Base-by-base conservation (phyloP, 2,113 vertebrate species). In the Pavo muticus region DNA sequence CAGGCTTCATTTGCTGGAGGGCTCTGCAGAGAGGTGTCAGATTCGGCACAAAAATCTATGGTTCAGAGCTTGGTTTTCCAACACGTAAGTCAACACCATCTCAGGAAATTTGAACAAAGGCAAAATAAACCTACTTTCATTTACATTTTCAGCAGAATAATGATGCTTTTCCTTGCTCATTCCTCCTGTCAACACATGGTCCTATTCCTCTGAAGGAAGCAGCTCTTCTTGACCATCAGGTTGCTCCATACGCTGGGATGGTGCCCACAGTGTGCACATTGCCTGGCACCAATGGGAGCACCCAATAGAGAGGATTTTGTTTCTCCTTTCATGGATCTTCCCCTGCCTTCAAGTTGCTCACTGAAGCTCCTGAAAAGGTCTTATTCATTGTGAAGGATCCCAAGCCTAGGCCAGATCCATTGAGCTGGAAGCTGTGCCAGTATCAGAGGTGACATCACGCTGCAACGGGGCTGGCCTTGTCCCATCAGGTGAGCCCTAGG, bases 1-100 rank as follows among this genome's bases (percentile, higher is more conserved):
- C 65, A 84, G 88, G 44, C 73, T 90, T 90, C 95, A 84, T 95
- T 96, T 96, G 90, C 92, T 78, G 11, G 15, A 81, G 91, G 83
- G 86, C 77, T 92, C 80, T 84, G 40, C 86, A 35, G 10, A 80
- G 47, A 81, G 75, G 83, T 42, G 83, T 87, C 82, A 90, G 82
- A 76, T 95, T 95, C 88, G 86, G 79, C 27, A 47, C 83, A 92
- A 75, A 87, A 77, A 71, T 56, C 77, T 83, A 1, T 6, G 87
- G 87, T 50, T 91, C 93, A 84, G 65, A 65, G 73, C 67, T 93
- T 90, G 90, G 87, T 76, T 95, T 96, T 85, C 87, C 79, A 84
- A 29, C 72, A 29, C 25, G 4, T 76, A 89, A 95, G 83, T 94
- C 91, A 95, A 93, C 76, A 84, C 25, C 25, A 3, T 93, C 94